phyloP scores from a whole-genome alignment of 2,797 vertebrate genomes.

The Amblyopsis hoosieri region DNA sequence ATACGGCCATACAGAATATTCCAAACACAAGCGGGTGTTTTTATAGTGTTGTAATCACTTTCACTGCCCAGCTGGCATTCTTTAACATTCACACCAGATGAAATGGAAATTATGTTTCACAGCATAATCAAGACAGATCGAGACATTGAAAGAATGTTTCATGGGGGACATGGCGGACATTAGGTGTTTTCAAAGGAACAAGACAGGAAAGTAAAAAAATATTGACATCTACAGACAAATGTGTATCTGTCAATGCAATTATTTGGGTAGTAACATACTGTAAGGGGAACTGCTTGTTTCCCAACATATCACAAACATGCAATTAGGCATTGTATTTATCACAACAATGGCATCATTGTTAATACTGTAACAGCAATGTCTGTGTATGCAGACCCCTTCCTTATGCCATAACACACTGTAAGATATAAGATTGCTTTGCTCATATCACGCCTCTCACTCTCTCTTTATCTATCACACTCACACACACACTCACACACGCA shows the following conservation, averaged over 20 bases:
- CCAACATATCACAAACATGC: too few relatives aligned
- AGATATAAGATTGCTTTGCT: too few relatives aligned
- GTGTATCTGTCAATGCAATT: slow-evolving; percentile 7
- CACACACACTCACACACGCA: slow-evolving; percentile 18
- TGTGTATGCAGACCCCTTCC: too few relatives aligned
- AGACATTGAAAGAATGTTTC: slow-evolving; percentile 16
- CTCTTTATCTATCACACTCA: background rate
- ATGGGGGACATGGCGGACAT: background rate
- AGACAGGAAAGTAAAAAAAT: background rate
- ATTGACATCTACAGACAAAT: background rate
- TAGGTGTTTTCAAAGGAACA: background rate
- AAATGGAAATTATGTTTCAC: background rate
- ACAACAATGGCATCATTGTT: too few relatives aligned
- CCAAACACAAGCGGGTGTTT: background rate
- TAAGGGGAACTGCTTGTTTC: background rate
- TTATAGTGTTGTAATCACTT: background rate
- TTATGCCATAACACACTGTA: too few relatives aligned
- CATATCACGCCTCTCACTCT: background rate
- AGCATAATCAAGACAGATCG: too few relatives aligned
- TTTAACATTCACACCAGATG: slow-evolving; percentile 48
- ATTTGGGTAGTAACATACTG: background rate
- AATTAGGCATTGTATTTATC: too few relatives aligned
- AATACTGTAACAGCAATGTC: too few relatives aligned
- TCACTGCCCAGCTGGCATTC: slow-evolving; percentile 65
- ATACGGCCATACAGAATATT: slow-evolving; percentile 17